A percentile compares a stretch with the other conserved stretches of the same genome.
Evolutionary conservation across 92 coral and sea anemone species (phyloP).

Genomic region (Desmophyllum pertusum): DNA sequence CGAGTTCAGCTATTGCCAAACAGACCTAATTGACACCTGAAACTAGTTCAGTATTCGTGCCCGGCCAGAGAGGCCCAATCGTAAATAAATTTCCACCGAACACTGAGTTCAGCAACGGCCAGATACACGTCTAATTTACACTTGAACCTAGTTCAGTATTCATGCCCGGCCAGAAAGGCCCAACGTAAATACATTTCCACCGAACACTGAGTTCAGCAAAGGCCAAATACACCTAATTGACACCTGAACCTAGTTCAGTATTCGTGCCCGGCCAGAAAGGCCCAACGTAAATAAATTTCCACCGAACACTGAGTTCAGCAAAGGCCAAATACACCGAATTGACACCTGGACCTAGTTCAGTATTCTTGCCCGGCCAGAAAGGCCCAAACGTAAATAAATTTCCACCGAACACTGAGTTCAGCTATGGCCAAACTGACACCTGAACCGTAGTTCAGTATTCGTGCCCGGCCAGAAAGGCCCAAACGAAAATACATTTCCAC

Average conservation of each 20-base stretch:
- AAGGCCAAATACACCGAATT: not conserved
- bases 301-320: slow-evolving; percentile 14
- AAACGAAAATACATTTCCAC: not conserved
- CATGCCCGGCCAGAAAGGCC: slow-evolving; percentile 15
- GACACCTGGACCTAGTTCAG: slow-evolving; percentile 1
- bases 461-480: too few species aligned
- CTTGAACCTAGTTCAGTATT: slow-evolving; percentile 5
- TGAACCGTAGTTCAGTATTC: too few species aligned
- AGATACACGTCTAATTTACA: slow-evolving; percentile 1
- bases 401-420: too few species aligned
- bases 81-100: not conserved
- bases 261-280: not conserved
- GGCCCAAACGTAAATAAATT: too few species aligned
- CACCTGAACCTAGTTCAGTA: slow-evolving; percentile 15
- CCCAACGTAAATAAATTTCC: not conserved
- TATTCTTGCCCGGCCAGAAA: slow-evolving; percentile 15
- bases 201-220: too few species aligned
- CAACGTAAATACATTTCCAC: not conserved
- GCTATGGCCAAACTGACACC: too few species aligned
- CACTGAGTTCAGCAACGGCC: not conserved
- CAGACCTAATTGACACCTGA: slow-evolving; percentile 11
- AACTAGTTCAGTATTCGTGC: slow-evolving; percentile 13
- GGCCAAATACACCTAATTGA: not conserved
- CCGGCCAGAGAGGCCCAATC: not conserved
- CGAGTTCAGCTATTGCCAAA: not conserved